Conservation (phyloP, 2,113 vertebrate genomes). For the Heterochromis multidens region DNA sequence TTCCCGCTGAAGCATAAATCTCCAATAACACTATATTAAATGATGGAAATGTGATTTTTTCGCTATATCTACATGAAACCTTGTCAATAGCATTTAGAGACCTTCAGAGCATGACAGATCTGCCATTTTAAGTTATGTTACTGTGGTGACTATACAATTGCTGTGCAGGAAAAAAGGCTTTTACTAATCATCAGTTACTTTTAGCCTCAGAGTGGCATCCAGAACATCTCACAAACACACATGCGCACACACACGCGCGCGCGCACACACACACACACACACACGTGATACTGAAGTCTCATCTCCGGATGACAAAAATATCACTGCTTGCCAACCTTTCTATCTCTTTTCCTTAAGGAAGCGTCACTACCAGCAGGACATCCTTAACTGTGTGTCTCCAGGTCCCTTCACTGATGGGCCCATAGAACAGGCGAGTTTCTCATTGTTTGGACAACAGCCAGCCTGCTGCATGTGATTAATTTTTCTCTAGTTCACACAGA, state of each 20-base stretch:
- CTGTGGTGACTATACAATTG: neutral
- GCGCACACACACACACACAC: neutral
- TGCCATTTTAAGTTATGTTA: neutral
- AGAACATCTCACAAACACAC: neutral
- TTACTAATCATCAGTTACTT: neutral
- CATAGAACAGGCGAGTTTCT: neutral
- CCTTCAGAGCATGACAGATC: neutral
- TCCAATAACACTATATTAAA: no score
- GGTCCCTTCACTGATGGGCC: neutral
- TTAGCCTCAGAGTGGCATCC: neutral
- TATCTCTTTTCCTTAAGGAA: slow-evolving; percentile 36
- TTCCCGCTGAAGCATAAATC: no score
- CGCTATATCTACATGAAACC: no score
- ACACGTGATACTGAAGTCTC: neutral
- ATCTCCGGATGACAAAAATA: neutral
- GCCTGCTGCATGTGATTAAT: neutral
- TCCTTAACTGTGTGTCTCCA: slow-evolving; percentile 15
- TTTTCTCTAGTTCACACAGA: neutral
- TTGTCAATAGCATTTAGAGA: neutral
- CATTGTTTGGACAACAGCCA: neutral
- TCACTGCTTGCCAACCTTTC: slow-evolving; percentile 8
- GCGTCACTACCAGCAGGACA: slow-evolving; percentile 35
- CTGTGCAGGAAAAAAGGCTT: no score
- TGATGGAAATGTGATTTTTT: no score
- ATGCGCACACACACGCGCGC: neutral